A percentile compares a stretch with the other conserved stretches of the same genome.
phyloP scores from a whole-genome alignment of 2,888 invertebrate genomes.

The Thecocarcelia acutangulata region DNA sequence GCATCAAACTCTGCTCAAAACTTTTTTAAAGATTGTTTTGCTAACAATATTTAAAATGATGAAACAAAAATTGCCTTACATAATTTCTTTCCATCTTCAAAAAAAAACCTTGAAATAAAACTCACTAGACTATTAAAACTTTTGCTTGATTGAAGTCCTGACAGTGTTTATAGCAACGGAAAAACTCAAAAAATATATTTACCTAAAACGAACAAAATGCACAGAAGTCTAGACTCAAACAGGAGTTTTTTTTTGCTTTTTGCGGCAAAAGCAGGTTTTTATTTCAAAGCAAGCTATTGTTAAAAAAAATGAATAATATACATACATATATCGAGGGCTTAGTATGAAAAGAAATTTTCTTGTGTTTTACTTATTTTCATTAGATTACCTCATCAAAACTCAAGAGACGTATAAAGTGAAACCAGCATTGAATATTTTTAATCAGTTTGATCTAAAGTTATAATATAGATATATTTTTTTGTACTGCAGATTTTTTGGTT shows the following conservation, averaged over 20 bases:
- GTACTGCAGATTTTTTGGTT: too few species aligned
- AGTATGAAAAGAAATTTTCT: too few species aligned
- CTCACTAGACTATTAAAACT: conserved; percentile 55
- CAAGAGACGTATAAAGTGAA: too few species aligned
- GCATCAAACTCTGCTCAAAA: not conserved
- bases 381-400: too few species aligned
- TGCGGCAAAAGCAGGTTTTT: not conserved
- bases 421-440: too few species aligned
- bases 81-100: conserved; percentile 40
- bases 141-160: conserved; percentile 46
- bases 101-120: conserved; percentile 21
- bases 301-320: conserved; percentile 43
- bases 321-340: too few species aligned
- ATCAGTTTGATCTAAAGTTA: too few species aligned
- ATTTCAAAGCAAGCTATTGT: conserved; percentile 34
- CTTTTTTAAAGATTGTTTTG: conserved; percentile 14
- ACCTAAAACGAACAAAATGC: conserved; percentile 5
- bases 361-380: too few species aligned
- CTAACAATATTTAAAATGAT: not conserved
- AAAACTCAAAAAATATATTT: conserved; percentile 56
- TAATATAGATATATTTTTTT: too few species aligned
- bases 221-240: conserved; percentile 51
- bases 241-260: not conserved
- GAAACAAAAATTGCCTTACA: conserved; percentile 26
- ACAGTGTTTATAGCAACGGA: not conserved